Percentiles rank a stretch among this genome's conserved stretches.
Conservation (phyloP, 2,113 vertebrate genomes). For the Paramisgurnus dabryanus region DNA sequence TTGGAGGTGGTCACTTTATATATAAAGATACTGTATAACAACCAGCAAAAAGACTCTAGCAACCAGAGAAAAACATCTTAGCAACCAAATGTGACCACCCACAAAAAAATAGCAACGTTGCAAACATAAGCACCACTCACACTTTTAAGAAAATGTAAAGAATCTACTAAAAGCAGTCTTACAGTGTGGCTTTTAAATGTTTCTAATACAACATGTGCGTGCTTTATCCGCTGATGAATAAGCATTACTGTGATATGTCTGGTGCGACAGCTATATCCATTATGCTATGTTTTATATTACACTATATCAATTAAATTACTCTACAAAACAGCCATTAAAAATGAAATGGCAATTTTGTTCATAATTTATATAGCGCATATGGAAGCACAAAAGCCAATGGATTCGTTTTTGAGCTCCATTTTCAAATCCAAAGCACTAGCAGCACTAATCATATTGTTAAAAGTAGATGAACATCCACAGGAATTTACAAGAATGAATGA, state of each 20-base stretch:
- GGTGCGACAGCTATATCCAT: not conserved
- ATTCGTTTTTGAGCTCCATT: not conserved
- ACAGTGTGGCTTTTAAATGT: not conserved
- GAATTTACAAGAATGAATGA: constrained; percentile 42
- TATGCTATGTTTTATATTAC: not conserved
- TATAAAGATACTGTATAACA: too few species aligned
- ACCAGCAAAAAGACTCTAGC: not conserved
- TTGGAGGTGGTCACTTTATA: too few species aligned
- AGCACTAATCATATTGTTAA: constrained; percentile 18
- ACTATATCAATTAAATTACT: not conserved
- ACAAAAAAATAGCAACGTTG: not conserved
- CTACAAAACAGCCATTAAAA: constrained; percentile 3
- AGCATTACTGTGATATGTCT: not conserved
- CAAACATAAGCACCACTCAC: not conserved
- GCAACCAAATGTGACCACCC: too few species aligned
- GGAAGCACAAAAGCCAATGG: constrained; percentile 20
- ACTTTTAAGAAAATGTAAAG: not conserved
- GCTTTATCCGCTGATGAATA: not conserved
- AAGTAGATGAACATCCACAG: not conserved
- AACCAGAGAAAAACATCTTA: too few species aligned
- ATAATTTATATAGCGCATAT: constrained; percentile 27
- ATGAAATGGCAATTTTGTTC: constrained; percentile 28
- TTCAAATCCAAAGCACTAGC: not conserved
- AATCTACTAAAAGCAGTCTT: not conserved
- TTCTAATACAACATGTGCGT: not conserved